Conservation (phyloP, 2,113 vertebrate species). For the Thalassarche chlororhynchos region DNA sequence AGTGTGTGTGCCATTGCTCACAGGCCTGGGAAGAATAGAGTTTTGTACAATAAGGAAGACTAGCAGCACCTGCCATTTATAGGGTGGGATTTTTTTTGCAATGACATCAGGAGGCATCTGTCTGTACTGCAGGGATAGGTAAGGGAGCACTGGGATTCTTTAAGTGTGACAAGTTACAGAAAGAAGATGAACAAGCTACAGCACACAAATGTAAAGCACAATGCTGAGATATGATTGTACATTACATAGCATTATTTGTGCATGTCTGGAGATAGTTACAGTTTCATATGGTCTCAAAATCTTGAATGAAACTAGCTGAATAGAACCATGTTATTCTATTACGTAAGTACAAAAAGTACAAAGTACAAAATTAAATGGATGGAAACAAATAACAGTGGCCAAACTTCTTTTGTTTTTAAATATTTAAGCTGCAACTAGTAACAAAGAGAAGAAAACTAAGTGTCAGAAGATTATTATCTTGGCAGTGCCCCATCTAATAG, state of each 20-base stretch:
- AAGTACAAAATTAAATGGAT: not conserved
- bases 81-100: not conserved
- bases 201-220: not conserved
- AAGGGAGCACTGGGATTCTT: not conserved
- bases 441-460: not conserved
- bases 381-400: not conserved
- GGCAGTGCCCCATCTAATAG: not conserved
- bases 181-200: not conserved
- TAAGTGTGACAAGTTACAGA: not conserved
- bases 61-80: not conserved
- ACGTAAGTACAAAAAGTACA: not conserved
- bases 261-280: not conserved
- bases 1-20: fast-evolving
- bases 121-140: not conserved
- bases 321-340: not conserved
- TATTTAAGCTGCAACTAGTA: not conserved
- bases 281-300: not conserved
- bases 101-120: not conserved
- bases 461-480: not conserved
- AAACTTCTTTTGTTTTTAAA: not conserved
- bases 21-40: not conserved
- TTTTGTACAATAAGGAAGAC: not conserved
- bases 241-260: not conserved
- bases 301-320: not conserved
- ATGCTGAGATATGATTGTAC: not conserved